Percentiles rank a stretch among this genome's conserved stretches.
phyloP scores from a whole-genome alignment of 2,797 vertebrate genomes.

The Urocyon cinereoargenteus region DNA sequence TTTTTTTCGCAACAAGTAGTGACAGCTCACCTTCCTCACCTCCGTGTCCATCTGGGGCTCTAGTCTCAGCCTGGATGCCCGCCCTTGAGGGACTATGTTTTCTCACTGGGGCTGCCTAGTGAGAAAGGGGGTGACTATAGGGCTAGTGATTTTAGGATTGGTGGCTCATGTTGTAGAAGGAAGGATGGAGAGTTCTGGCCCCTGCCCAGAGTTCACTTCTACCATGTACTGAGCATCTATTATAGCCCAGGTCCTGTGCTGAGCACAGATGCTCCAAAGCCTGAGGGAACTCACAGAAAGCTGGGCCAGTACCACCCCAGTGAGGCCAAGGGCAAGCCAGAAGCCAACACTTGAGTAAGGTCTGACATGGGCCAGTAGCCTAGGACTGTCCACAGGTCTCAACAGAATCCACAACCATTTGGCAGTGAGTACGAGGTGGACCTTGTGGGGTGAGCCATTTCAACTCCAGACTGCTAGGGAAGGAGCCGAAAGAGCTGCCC shows the following conservation, averaged over 20 bases:
- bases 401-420: not conserved
- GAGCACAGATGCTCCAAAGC: not conserved
- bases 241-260: not conserved
- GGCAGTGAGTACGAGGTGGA: not conserved
- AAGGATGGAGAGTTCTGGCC: not conserved
- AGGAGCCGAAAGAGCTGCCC: not conserved
- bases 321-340: not conserved
- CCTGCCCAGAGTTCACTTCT: not conserved
- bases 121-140: not conserved
- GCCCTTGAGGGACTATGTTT: not conserved
- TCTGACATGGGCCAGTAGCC: not conserved
- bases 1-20: not conserved
- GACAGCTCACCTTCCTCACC: not conserved
- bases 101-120: not conserved
- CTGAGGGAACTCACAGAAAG: not conserved
- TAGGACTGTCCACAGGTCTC: not conserved
- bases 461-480: not conserved
- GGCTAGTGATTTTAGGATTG: not conserved
- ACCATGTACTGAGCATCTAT: not conserved
- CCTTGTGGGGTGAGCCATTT: not conserved
- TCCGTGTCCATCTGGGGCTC: not conserved
- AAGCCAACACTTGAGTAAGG: not conserved
- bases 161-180: not conserved
- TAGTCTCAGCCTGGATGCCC: not conserved
- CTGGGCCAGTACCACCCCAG: not conserved